Evolutionary conservation across 2,888 invertebrate genomes (phyloP), one percentile per base, ranked within the genome.

Genomic region (Rhyacophila evoluta): DNA sequence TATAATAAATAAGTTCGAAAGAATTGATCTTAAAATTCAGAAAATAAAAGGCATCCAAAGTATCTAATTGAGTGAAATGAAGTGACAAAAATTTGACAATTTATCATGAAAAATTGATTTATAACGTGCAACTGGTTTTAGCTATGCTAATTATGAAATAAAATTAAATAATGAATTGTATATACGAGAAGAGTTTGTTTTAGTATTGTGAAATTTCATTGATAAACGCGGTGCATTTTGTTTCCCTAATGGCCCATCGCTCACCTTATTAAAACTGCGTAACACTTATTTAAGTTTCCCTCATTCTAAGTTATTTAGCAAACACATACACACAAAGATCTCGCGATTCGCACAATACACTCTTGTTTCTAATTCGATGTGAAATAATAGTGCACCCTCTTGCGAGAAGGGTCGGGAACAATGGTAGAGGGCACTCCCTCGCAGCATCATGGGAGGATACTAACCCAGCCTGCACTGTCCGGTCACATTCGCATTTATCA

Each of bases 401-500:
- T 37, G 5, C 36, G 38, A 28, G 25, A 36, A 55, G 55, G 55
- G 55, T 55, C 25, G 33, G 11, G 37, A 72, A 72, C 72, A 72
- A 72, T 72, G 72, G 37, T 27, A n/a, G n/a, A 10, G 28, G 29
- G 25, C 55, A 55, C 55, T 55, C 55, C 12, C 41, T 41, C 19
- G 41, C 41, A 55, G 55, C 55, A 25, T 55, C 55, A 55, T 55
- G 55, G 55, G 55, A 55, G 55, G 55, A 55, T 55, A 12, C 10
- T 55, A 8, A 55, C 55, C 29, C 41, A 41, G 41, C 27, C 38
- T 19, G 33, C 25, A 36, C 25, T 25, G 72, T 72, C 37, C 25
- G 72, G 72, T 33, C 25, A 72, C 25, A 72, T 36, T 72, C 72
- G 33, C 72, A 72, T 72, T 72, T 72, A 72, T 72, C 72, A 72